These are phyloP conservation scores for Pteria penguin DNA, from an alignment of 2,888 invertebrate species.

Conservation along the genomic window DNA sequence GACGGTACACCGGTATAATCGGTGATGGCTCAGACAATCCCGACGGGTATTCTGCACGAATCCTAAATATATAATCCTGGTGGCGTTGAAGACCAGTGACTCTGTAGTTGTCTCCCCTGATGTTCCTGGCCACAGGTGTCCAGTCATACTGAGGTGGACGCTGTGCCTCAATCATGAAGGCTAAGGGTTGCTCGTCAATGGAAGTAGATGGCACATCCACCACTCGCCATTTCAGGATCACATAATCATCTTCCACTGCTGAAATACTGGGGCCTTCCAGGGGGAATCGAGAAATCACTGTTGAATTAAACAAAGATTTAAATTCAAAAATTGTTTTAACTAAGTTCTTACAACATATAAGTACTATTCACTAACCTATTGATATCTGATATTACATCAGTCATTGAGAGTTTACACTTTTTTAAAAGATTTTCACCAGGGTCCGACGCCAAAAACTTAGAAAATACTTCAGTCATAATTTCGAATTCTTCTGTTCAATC, in stretches of 20 bases:
- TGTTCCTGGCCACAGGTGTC: constrained; percentile 67
- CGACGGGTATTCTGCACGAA: constrained; percentile 93
- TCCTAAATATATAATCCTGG: constrained; percentile 96
- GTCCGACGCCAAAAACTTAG: too few species aligned
- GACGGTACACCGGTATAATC: constrained; percentile 83
- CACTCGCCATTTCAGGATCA: constrained; percentile 66
- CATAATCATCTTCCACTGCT: constrained; percentile 63
- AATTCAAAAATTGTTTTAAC: too few species aligned
- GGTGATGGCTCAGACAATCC: constrained; percentile 98
- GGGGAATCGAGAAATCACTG: constrained; percentile 72
- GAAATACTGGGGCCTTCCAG: constrained; percentile 67
- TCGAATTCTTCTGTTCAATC: too few species aligned
- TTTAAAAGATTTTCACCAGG: too few species aligned
- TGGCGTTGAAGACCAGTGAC: constrained; percentile 87
- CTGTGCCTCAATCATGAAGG: constrained; percentile 72
- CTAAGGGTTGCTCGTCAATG: constrained; percentile 64
- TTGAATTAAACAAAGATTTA: too few species aligned
- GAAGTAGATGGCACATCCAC: constrained; percentile 69
- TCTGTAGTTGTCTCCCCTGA: constrained; percentile 65
- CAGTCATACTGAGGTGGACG: constrained; percentile 69
- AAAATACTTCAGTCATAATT: too few species aligned
- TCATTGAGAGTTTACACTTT: too few species aligned
- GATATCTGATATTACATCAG: too few species aligned
- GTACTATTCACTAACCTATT: too few species aligned
- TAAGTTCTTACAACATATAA: too few species aligned